Percentiles rank a stretch among this genome's conserved stretches.
phyloP scores from a whole-genome alignment of 2,797 vertebrate genomes.

The Anolis apletophallus region DNA sequence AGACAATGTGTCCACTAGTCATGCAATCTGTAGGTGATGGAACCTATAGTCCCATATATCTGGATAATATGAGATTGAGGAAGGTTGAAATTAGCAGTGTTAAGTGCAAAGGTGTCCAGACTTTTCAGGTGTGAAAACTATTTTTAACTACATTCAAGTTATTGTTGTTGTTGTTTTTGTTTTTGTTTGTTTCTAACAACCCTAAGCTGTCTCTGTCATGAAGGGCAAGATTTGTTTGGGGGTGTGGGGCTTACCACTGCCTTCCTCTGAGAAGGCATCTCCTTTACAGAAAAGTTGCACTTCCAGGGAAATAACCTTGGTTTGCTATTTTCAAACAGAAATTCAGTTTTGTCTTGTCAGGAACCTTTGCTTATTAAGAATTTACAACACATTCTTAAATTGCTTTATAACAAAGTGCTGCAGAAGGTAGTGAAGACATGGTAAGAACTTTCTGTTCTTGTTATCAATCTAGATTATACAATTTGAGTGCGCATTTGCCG shows the following conservation, averaged over 20 bases:
- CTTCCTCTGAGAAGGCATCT: too few relatives aligned
- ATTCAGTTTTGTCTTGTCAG: not conserved
- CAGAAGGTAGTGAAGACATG: slow-evolving; percentile 27
- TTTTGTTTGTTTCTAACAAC: too few relatives aligned
- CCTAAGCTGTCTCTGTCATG: too few relatives aligned
- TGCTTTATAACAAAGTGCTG: not conserved
- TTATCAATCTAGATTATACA: not conserved
- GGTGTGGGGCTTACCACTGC: too few relatives aligned
- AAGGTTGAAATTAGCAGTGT: not conserved
- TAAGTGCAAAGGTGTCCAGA: not conserved
- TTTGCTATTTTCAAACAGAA: not conserved
- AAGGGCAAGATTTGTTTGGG: too few relatives aligned
- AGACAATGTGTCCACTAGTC: not conserved
- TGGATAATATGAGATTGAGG: not conserved
- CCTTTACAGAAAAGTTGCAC: slow-evolving; percentile 14
- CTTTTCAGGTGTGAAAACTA: not conserved
- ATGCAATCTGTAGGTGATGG: not conserved
- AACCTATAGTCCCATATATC: not conserved
- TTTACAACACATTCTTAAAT: slow-evolving; percentile 18
- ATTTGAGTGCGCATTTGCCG: not conserved
- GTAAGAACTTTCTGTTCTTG: not conserved
- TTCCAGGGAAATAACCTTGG: not conserved
- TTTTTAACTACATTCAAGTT: too few relatives aligned
- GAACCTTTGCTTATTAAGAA: not conserved
- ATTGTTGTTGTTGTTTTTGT: too few relatives aligned